Evolutionary conservation across 2,797 vertebrate species (phyloP), one percentile per base, ranked within the genome.

Genomic region (Periparus ater): DNA sequence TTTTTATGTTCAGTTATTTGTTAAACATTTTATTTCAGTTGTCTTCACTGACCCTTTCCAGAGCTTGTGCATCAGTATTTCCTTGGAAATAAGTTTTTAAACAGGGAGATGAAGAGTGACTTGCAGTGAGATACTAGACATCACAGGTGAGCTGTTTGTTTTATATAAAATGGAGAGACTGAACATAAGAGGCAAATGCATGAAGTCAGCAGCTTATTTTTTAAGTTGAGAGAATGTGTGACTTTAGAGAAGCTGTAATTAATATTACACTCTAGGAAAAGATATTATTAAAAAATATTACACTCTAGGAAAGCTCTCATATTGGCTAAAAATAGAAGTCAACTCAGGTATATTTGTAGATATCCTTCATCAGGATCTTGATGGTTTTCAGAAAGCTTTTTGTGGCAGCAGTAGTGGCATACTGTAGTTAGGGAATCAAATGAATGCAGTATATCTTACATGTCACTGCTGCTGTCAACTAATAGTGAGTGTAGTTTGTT

Each of bases 251-350:
- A 82, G 44, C 44, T 12, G 9, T 66, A 91, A 89, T 78, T 81
- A 86, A 73, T 1, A 2, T n/a, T n/a, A n/a, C n/a, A n/a, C n/a
- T n/a, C n/a, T n/a, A n/a, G n/a, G n/a, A n/a, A n/a, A n/a, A n/a
- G n/a, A n/a, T n/a, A n/a, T n/a, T n/a, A n/a, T n/a, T n/a, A n/a
- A n/a, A n/a, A n/a, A n/a, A n/a, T n/a, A n/a, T n/a, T n/a, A n/a
- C n/a, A 47, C 55, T 94, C 89, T 78, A 91, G 93, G 81, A 91
- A 90, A 92, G 29, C 44, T 92, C 48, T 74, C 50, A 82, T 93
- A 88, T 5, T 70, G 67, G 74, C 85, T 91, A 63, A 91, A 92
- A 95, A 88, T 89, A 95, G 71, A 86, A 82, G 44, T 63, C 5
- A 16, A 27, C 67, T 79, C 84, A 55, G 73, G 18, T 89, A 34